Percentiles rank a stretch among this genome's conserved stretches.
Evolutionary conservation across 2,888 invertebrate genomes (phyloP).

Genomic region (Drosophila fulvimacula): DNA sequence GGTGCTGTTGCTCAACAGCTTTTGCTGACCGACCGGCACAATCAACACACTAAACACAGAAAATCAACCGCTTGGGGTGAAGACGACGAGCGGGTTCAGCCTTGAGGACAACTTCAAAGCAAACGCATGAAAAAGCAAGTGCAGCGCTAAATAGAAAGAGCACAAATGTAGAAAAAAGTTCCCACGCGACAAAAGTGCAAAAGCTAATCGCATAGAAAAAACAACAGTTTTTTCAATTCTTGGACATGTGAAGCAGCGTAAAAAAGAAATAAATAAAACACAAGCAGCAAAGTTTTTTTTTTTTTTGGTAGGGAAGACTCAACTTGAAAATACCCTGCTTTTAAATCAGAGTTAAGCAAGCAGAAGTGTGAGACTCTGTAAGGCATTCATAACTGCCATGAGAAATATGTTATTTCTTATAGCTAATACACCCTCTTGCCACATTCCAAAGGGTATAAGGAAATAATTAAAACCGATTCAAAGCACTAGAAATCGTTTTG

Average conservation of each 20-base stretch:
- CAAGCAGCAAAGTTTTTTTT: slow-evolving; percentile 4
- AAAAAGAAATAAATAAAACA: slow-evolving; percentile 11
- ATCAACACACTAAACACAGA: slow-evolving; percentile 4
- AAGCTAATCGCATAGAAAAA: slow-evolving; percentile 35
- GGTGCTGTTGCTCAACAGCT: slow-evolving; percentile 52
- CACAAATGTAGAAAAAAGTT: slow-evolving; percentile 41
- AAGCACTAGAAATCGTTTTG: slow-evolving; percentile 22
- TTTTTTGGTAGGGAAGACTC: not conserved
- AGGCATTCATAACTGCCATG: not conserved
- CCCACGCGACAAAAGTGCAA: slow-evolving; percentile 55
- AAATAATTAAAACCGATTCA: slow-evolving; percentile 23
- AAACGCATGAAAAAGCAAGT: slow-evolving; percentile 38
- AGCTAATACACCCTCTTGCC: not conserved
- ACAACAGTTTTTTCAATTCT: slow-evolving; percentile 51
- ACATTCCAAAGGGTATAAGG: slow-evolving; percentile 27
- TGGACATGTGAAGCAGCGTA: slow-evolving; percentile 24
- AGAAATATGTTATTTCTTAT: not conserved
- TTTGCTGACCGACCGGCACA: slow-evolving; percentile 28
- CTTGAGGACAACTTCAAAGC: slow-evolving; percentile 54
- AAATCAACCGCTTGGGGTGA: slow-evolving; percentile 1
- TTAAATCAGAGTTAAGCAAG: not conserved
- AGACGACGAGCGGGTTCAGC: slow-evolving; percentile 15
- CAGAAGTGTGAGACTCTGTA: not conserved
- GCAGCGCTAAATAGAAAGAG: slow-evolving; percentile 39
- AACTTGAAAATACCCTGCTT: slow-evolving; percentile 7